Percentiles rank a stretch among this genome's conserved stretches.
These are phyloP conservation scores for Barypeithes pellucidus DNA, from an alignment of 2,888 invertebrate species.

Conservation along the genomic window DNA sequence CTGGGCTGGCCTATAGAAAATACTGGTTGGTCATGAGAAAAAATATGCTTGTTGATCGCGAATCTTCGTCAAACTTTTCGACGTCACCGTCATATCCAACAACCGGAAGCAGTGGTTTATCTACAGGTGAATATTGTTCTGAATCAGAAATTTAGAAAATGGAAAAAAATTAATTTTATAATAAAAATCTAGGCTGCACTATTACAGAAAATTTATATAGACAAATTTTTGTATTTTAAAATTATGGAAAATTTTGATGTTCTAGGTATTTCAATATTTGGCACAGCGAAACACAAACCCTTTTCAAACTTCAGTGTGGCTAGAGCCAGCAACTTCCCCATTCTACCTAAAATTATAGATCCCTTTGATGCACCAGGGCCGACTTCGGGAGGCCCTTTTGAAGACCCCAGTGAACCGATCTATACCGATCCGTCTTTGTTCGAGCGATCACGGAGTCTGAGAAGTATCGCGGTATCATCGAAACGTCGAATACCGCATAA, in stretches of 20 bases:
- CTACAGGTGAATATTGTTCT: constrained; percentile 60
- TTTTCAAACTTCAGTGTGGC: constrained; percentile 62
- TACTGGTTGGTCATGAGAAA: constrained; percentile 87
- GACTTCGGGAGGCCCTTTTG: constrained; percentile 74
- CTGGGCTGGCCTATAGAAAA: constrained; percentile 84
- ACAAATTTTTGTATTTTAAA: too few species aligned
- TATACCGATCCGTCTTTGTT: constrained; percentile 94
- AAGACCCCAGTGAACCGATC: constrained; percentile 94
- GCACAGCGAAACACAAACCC: constrained; percentile 80
- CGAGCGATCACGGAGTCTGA: constrained; percentile 85
- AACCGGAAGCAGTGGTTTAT: constrained; percentile 71
- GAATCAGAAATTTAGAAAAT: too few species aligned
- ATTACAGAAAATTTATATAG: too few species aligned
- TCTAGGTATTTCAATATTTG: constrained; percentile 76
- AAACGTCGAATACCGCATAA: constrained; percentile 61
- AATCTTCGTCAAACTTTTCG: constrained; percentile 63
- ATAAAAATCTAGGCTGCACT: too few species aligned
- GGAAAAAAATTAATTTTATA: too few species aligned
- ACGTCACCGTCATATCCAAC: constrained; percentile 67
- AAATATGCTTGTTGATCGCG: constrained; percentile 74
- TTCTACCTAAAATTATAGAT: constrained; percentile 60
- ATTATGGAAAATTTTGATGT: constrained; percentile 66
- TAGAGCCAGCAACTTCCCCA: constrained; percentile 64
- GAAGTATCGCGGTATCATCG: constrained; percentile 75
- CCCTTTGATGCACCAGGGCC: constrained; percentile 63